These are phyloP conservation scores for Drosophila nr. perissopoda DNA, from an alignment of 2,888 invertebrate species.

Conservation along the genomic window DNA sequence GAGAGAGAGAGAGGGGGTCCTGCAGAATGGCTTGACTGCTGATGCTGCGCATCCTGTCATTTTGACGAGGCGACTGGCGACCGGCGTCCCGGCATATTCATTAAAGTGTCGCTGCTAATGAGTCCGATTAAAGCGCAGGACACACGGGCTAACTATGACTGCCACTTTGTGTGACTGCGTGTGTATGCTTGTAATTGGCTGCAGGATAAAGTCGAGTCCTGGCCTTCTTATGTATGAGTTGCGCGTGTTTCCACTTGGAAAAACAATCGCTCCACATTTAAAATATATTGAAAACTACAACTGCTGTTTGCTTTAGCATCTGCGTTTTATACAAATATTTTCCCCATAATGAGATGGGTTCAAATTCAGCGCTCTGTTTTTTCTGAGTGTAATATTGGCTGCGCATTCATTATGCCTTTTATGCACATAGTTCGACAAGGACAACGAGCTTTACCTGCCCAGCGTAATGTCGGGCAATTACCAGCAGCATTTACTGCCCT, in stretches of 20 bases:
- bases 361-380: neutral
- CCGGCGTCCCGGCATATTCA: conserved; percentile 58
- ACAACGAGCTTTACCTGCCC: conserved; percentile 32
- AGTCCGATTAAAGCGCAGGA: conserved; percentile 68
- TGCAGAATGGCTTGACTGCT: conserved; percentile 6
- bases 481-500: conserved; percentile 27
- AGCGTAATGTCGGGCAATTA: conserved; percentile 46
- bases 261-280: neutral
- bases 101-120: conserved; percentile 75
- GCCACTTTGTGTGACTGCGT: neutral
- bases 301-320: neutral
- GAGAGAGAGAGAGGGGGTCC: neutral
- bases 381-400: conserved; percentile 9
- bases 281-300: neutral
- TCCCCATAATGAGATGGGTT: neutral
- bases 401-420: conserved; percentile 53
- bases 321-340: neutral
- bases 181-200: conserved; percentile 58
- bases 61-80: conserved; percentile 22
- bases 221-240: conserved; percentile 25
- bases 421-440: conserved; percentile 38
- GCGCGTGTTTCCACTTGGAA: conserved; percentile 17
- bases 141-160: conserved; percentile 1
- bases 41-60: conserved; percentile 43
- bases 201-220: conserved; percentile 51